Conservation (phyloP, 2,797 vertebrate genomes). For the Pteronotus mesoamericanus region DNA sequence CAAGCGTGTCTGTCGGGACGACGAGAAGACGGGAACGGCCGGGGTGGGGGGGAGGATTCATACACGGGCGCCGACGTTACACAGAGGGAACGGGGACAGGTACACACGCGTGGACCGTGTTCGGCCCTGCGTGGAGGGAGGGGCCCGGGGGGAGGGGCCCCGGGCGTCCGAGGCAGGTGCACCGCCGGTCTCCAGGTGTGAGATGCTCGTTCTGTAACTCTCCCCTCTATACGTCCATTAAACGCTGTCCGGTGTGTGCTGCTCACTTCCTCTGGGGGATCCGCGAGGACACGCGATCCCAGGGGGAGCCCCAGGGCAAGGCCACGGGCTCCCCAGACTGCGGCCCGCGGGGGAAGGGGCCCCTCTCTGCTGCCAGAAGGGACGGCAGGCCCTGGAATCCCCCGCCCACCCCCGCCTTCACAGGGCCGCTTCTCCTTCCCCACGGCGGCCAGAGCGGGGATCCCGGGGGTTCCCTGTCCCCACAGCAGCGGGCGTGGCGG, state of each 20-base stretch:
- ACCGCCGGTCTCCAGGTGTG: too few relatives aligned
- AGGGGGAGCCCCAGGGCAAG: neutral
- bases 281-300: neutral
- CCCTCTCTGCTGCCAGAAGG: neutral
- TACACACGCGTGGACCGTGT: too few relatives aligned
- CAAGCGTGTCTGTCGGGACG: neutral
- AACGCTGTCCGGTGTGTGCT: neutral
- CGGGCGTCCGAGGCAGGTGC: too few relatives aligned
- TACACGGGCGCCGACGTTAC: neutral
- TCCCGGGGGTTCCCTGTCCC: neutral
- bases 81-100: neutral
- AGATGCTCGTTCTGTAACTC: too few relatives aligned
- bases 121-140: too few relatives aligned
- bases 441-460: neutral
- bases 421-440: neutral
- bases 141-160: too few relatives aligned
- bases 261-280: neutral
- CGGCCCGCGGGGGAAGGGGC: neutral
- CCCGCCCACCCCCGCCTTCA: neutral
- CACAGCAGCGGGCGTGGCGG: neutral
- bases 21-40: neutral
- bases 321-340: neutral
- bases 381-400: neutral
- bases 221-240: neutral
- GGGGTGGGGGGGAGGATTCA: neutral